Conservation (phyloP, 2,113 vertebrate species). For the Bubo scandiacus region DNA sequence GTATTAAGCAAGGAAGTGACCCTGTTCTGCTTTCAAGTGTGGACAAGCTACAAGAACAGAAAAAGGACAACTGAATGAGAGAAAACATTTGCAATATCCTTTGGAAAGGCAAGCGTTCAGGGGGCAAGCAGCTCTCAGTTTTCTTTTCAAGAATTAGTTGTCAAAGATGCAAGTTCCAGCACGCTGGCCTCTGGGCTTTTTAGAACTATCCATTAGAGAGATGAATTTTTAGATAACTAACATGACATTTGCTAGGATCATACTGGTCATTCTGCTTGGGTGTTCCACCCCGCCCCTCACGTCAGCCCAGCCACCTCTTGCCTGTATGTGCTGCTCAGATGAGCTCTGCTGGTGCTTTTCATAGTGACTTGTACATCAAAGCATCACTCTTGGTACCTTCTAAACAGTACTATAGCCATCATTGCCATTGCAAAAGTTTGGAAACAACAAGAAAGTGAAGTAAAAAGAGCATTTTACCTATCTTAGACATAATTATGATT, state of each 20-base stretch:
- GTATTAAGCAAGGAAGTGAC: background rate
- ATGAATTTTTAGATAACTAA: slow-evolving; percentile 47
- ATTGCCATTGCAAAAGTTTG: background rate
- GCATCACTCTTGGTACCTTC: background rate
- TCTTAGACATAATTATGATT: background rate
- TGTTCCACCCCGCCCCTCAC: background rate
- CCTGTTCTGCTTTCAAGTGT: background rate
- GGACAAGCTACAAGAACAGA: background rate
- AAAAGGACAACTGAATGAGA: background rate
- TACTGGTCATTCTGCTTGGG: slow-evolving; percentile 44
- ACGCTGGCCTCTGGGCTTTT: slow-evolving; percentile 7
- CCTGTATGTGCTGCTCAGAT: background rate
- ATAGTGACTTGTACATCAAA: background rate
- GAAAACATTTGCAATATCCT: background rate
- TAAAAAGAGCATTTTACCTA: background rate
- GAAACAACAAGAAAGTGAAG: background rate
- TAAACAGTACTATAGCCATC: background rate
- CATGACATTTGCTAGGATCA: background rate
- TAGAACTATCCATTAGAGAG: slow-evolving; percentile 37
- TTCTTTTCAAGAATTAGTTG: slow-evolving; percentile 2
- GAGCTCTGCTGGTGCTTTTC: background rate
- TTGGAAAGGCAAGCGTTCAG: background rate
- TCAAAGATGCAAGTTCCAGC: slow-evolving; percentile 38
- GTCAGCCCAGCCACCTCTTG: background rate
- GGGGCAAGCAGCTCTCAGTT: background rate